phyloP scores from a whole-genome alignment of 2,797 vertebrate species.

The Melanotaenia boesemani region DNA sequence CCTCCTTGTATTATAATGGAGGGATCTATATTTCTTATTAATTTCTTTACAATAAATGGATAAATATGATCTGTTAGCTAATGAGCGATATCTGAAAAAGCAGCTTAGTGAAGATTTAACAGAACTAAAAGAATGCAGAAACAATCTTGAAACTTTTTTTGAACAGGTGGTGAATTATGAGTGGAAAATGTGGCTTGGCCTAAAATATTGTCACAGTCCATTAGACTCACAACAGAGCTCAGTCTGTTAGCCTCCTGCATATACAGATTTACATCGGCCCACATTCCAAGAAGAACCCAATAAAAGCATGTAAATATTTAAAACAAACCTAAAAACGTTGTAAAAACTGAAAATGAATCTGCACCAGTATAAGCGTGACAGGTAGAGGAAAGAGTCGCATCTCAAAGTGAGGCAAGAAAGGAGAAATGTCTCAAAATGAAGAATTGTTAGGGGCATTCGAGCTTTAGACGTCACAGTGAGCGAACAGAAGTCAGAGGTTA shows the following conservation, averaged over 20 bases:
- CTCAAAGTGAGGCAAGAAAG: slow-evolving; percentile 8
- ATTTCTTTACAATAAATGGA: slow-evolving; percentile 67
- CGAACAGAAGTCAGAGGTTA: slow-evolving; percentile 55
- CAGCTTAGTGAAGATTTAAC: slow-evolving; percentile 23
- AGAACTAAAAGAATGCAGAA: slow-evolving; percentile 44
- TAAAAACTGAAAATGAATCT: slow-evolving; percentile 54
- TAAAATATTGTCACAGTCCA: slow-evolving; percentile 36
- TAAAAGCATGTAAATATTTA: slow-evolving; percentile 63
- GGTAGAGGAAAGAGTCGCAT: slow-evolving; percentile 9
- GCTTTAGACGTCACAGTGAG: slow-evolving; percentile 74
- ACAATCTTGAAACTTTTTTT: slow-evolving; percentile 24
- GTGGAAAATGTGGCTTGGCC: slow-evolving; percentile 33
- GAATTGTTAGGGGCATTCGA: slow-evolving; percentile 31
- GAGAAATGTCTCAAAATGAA: slow-evolving; percentile 39
- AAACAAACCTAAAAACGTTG: slow-evolving; percentile 45
- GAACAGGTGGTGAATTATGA: slow-evolving; percentile 34
- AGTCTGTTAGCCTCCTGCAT: slow-evolving; percentile 34
- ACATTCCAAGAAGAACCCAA: slow-evolving; percentile 47
- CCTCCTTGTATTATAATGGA: slow-evolving; percentile 69
- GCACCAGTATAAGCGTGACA: slow-evolving; percentile 34
- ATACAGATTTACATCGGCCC: slow-evolving; percentile 34
- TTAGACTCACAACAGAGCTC: slow-evolving; percentile 36
- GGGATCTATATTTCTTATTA: slow-evolving; percentile 55
- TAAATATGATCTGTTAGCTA: slow-evolving; percentile 53
- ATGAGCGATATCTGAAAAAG: slow-evolving; percentile 7